phyloP scores from a whole-genome alignment of 2,888 invertebrate species.

The Acholoe squamosa region DNA sequence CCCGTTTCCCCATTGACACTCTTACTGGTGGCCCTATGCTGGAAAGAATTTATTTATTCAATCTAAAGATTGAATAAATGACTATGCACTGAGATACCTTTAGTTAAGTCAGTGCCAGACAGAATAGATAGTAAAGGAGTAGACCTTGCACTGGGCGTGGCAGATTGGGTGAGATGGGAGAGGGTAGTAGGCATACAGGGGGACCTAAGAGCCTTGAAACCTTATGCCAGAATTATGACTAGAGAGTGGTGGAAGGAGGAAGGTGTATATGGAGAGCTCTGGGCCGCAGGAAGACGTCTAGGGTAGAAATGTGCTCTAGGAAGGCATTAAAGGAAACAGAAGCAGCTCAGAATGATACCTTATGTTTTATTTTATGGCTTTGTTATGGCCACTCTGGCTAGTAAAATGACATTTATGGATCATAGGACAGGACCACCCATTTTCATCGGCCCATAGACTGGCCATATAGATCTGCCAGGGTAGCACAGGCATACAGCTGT shows the following conservation, averaged over 20 bases:
- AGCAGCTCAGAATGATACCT: background rate
- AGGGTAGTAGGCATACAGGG: no score
- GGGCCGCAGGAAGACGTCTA: background rate
- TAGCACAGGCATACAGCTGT: background rate
- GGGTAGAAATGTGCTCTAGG: background rate
- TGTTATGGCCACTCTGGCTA: background rate
- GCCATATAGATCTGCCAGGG: background rate
- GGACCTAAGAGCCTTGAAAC: no score
- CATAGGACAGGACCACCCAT: background rate
- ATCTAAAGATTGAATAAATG: no score
- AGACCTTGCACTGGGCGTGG: no score
- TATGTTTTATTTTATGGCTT: background rate
- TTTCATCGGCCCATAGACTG: conserved; percentile 18
- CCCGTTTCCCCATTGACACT: no score
- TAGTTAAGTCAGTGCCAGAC: no score
- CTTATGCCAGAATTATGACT: no score
- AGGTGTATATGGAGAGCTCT: background rate
- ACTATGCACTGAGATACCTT: no score
- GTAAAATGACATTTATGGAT: background rate
- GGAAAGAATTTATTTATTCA: no score
- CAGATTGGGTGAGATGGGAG: no score
- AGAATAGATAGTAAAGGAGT: no score
- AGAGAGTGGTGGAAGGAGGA: background rate
- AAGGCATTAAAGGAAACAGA: background rate
- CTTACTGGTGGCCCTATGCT: no score